Conservation (phyloP, 2,797 vertebrate genomes). For the Alcedo atthis region DNA sequence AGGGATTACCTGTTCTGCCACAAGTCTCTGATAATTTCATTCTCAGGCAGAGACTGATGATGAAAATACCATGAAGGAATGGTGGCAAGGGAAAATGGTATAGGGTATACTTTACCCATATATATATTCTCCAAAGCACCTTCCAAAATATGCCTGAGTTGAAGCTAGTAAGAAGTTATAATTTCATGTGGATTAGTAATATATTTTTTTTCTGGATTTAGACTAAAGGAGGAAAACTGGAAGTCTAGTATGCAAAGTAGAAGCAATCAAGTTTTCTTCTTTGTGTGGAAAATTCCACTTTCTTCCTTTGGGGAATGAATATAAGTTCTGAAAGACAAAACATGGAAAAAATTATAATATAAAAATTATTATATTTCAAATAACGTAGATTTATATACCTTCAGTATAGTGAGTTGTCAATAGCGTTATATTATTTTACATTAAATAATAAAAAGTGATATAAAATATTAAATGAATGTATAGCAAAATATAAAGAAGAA, state of each 20-base stretch:
- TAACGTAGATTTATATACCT: neutral
- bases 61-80: neutral
- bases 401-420: neutral
- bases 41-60: neutral
- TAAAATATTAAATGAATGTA: neutral
- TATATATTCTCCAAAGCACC: neutral
- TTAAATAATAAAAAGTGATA: neutral
- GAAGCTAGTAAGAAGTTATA: neutral
- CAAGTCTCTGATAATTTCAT: neutral
- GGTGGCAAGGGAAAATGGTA: neutral
- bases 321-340: neutral
- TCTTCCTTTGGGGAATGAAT: neutral
- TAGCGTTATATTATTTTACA: neutral
- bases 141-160: neutral
- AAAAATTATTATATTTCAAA: neutral
- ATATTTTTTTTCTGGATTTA: neutral
- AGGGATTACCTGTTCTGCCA: neutral
- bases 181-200: neutral
- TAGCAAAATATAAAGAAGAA: neutral
- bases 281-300: neutral
- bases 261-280: neutral
- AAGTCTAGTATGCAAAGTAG: neutral
- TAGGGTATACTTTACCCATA: neutral
- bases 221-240: neutral
- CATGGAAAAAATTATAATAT: neutral